Conservation (phyloP, 30 jellyfish, hydroid and myxozoan species). For the Cassiopea andromeda region DNA sequence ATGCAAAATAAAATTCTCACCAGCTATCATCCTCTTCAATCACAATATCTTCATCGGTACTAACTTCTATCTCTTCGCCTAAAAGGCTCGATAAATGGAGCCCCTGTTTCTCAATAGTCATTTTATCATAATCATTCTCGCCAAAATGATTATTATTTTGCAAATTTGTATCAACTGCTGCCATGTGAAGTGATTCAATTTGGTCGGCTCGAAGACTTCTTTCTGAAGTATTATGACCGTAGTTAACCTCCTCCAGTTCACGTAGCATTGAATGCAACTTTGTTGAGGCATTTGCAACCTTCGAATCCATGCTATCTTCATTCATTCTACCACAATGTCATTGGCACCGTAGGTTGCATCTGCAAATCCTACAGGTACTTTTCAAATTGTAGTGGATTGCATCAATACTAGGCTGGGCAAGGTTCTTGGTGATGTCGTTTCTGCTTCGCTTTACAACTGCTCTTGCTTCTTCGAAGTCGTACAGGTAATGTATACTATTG, state of each 20-base stretch:
- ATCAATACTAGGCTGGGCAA: background rate
- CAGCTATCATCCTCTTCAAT: constrained; percentile 65
- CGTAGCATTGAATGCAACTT: constrained; percentile 70
- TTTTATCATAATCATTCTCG: background rate
- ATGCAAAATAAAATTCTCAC: constrained; percentile 15
- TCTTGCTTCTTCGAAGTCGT: background rate
- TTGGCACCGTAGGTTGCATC: background rate
- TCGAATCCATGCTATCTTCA: background rate
- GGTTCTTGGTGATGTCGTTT: background rate
- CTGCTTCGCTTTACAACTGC: background rate
- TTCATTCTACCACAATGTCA: background rate
- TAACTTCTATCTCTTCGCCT: constrained; percentile 19
- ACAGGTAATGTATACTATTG: background rate
- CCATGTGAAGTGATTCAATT: background rate
- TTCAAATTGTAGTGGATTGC: background rate
- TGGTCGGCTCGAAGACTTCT: background rate
- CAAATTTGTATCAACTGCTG: background rate
- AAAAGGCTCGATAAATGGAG: background rate
- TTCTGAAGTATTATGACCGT: constrained; percentile 52
- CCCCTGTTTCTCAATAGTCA: background rate
- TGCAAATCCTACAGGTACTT: background rate
- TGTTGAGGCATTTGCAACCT: constrained; percentile 36
- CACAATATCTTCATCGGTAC: constrained; percentile 37
- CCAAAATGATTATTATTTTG: background rate
- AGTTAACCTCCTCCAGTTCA: constrained; percentile 68